Conservation (phyloP, 2,888 invertebrate genomes). For the Amblyjoppa fuscipennis region DNA sequence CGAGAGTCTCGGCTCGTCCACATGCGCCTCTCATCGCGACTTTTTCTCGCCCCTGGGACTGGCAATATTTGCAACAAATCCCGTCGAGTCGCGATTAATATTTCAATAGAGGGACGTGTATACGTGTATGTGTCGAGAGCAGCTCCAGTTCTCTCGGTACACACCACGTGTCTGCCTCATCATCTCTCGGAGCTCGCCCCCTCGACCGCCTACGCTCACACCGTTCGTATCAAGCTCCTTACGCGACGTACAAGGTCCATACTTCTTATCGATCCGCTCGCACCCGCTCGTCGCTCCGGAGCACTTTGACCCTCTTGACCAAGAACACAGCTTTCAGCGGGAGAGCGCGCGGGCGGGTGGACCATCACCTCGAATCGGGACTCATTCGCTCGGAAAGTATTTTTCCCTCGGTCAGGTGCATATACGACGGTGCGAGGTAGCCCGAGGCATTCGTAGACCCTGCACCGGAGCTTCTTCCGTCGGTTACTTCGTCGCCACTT, state of each 20-base stretch:
- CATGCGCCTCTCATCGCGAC: constrained; percentile 18
- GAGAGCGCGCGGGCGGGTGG: constrained; percentile 24
- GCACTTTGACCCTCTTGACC: constrained; percentile 77
- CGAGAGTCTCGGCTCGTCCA: not conserved
- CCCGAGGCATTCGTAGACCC: not conserved
- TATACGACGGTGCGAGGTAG: not conserved
- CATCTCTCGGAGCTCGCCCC: constrained; percentile 21
- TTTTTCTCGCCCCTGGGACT: constrained; percentile 8
- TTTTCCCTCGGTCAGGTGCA: constrained; percentile 62
- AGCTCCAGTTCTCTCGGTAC: constrained; percentile 16
- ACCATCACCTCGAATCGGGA: constrained; percentile 78
- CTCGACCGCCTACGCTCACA: not conserved
- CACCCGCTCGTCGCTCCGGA: constrained; percentile 20
- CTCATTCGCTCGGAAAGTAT: constrained; percentile 78
- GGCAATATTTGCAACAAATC: constrained; percentile 51
- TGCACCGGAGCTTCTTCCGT: not conserved
- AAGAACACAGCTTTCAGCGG: constrained; percentile 76
- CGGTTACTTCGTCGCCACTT: constrained; percentile 11
- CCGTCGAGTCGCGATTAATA: constrained; percentile 33
- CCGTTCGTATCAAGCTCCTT: not conserved
- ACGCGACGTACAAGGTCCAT: constrained; percentile 32
- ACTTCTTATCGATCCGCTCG: constrained; percentile 56
- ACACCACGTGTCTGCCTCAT: constrained; percentile 27
- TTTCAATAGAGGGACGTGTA: constrained; percentile 17
- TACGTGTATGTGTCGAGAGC: constrained; percentile 1